A percentile compares a stretch with the other conserved stretches of the same genome.
Conservation (phyloP, 92 coral and sea anemone species). For the Phymanthus crucifer region DNA sequence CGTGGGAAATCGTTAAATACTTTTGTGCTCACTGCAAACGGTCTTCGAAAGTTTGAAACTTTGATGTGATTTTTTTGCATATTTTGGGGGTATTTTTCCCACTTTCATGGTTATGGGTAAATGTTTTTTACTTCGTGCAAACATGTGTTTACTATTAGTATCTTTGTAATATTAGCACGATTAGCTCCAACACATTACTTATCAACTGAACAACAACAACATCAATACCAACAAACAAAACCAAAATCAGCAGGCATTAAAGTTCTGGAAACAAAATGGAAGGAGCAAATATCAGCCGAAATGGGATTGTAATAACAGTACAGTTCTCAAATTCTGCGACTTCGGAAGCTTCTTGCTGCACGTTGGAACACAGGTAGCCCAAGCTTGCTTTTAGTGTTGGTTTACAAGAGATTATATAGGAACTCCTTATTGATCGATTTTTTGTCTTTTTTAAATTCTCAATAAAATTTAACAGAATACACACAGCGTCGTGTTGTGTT, state of each 20-base stretch:
- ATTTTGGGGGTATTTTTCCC: background rate
- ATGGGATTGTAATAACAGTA: background rate
- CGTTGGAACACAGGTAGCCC: too few relatives aligned
- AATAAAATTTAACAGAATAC: too few relatives aligned
- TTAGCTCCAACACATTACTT: background rate
- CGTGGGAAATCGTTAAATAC: too few relatives aligned
- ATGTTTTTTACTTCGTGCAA: background rate
- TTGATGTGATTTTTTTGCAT: background rate
- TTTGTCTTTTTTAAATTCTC: too few relatives aligned
- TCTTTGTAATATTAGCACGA: constrained; percentile 4
- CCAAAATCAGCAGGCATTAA: constrained; percentile 55
- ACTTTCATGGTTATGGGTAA: background rate
- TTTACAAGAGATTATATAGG: too few relatives aligned
- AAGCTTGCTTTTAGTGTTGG: too few relatives aligned
- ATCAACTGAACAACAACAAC: background rate
- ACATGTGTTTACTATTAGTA: background rate
- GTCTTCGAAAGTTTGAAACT: too few relatives aligned
- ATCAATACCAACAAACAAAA: background rate
- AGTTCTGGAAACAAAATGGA: constrained; percentile 46
- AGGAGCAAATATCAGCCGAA: constrained; percentile 9
- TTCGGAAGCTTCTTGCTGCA: too few relatives aligned
- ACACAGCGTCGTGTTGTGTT: too few relatives aligned
- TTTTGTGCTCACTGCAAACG: too few relatives aligned
- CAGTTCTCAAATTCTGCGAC: background rate
- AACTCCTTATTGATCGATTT: too few relatives aligned